Percentiles rank a stretch among this genome's conserved stretches.
phyloP scores from a whole-genome alignment of 2,888 invertebrate genomes.

The Folsomia manolachei region DNA sequence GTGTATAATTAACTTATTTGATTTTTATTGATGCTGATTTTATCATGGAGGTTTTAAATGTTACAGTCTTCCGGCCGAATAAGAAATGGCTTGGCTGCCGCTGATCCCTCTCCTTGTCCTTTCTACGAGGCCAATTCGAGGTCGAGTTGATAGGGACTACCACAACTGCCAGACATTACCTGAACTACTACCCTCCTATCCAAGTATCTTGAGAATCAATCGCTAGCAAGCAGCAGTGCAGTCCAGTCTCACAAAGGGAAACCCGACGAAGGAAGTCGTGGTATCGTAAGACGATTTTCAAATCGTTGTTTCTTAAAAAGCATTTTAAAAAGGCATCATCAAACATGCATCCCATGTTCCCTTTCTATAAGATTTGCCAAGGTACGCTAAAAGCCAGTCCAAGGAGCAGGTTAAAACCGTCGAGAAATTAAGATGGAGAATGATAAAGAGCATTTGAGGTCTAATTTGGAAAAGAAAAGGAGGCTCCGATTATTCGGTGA shows the following conservation, averaged over 20 bases:
- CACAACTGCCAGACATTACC: background rate
- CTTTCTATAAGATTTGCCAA: background rate
- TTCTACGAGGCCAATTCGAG: conserved; percentile 45
- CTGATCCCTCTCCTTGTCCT: conserved; percentile 41
- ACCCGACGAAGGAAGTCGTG: conserved; percentile 17
- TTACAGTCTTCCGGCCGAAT: conserved; percentile 49
- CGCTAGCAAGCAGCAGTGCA: background rate
- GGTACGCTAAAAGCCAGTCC: no score
- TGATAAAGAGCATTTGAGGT: no score
- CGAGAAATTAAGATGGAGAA: no score
- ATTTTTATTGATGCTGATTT: no score
- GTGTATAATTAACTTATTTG: no score
- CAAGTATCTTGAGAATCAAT: background rate
- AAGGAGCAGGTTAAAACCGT: no score
- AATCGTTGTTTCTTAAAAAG: background rate
- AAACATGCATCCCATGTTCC: conserved; percentile 1
- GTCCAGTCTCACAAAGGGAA: conserved; percentile 1
- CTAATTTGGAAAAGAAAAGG: background rate
- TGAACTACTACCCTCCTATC: background rate
- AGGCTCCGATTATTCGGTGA: background rate
- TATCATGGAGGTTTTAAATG: conserved; percentile 37
- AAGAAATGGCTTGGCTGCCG: conserved; percentile 49
- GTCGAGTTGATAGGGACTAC: conserved; percentile 19
- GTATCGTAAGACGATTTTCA: conserved; percentile 34
- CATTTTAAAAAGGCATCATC: conserved; percentile 5